Conservation (phyloP, 1,140 invertebrate genomes). For the Bombus breviceps region DNA sequence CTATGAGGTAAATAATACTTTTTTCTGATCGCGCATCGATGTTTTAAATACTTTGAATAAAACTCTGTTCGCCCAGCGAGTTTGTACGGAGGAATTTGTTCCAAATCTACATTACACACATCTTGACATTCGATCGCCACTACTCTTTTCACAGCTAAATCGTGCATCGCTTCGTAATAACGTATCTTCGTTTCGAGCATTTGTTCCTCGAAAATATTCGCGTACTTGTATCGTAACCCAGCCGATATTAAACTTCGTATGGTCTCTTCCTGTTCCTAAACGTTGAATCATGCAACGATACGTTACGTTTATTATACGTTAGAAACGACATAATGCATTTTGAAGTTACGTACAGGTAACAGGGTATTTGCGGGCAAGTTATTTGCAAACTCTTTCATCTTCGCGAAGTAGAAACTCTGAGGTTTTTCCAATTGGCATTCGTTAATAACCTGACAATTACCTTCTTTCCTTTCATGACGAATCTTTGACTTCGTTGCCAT, state of each 20-base stretch:
- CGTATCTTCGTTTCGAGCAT: conserved; percentile 81
- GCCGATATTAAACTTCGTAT: conserved; percentile 80
- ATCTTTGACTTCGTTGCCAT: conserved; percentile 16
- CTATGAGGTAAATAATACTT: conserved; percentile 85
- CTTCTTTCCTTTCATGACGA: neutral
- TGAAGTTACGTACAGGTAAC: conserved; percentile 58
- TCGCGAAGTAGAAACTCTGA: conserved; percentile 57
- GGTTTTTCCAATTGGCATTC: conserved; percentile 51
- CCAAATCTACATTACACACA: conserved; percentile 53
- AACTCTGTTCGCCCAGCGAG: conserved; percentile 84
- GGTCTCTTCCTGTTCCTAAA: conserved; percentile 81
- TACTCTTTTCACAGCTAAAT: conserved; percentile 81
- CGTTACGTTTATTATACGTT: neutral
- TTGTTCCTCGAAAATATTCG: conserved; percentile 77
- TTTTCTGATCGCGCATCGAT: conserved; percentile 83
- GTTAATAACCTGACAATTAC: neutral
- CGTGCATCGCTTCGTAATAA: conserved; percentile 82
- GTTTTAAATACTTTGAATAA: conserved; percentile 84
- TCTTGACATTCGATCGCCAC: conserved; percentile 79
- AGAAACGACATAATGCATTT: neutral
- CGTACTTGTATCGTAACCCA: conserved; percentile 78
- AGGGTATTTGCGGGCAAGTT: conserved; percentile 59
- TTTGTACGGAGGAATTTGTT: conserved; percentile 80
- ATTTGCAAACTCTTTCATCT: conserved; percentile 68
- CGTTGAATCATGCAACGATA: neutral